A percentile compares a stretch with the other conserved stretches of the same genome.
These are phyloP conservation scores for Enteromius fasciolatus DNA, from an alignment of 2,797 vertebrate genomes.

Conservation along the genomic window DNA sequence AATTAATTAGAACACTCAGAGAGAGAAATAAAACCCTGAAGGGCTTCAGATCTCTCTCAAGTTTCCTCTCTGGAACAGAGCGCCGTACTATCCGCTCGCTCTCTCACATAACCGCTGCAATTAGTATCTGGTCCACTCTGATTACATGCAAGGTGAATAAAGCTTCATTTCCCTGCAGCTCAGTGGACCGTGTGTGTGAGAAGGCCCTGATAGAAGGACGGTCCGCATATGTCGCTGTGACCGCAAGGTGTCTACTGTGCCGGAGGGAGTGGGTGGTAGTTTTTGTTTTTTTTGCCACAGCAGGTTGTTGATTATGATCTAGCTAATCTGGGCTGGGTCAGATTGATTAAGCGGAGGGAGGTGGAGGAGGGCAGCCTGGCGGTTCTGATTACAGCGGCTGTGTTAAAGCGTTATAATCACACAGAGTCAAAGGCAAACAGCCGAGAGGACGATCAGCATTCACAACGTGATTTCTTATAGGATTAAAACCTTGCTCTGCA, in stretches of 20 bases:
- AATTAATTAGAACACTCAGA: conserved; percentile 55
- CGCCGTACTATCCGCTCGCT: not conserved
- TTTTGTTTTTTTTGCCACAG: conserved; percentile 20
- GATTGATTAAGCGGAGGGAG: conserved; percentile 43
- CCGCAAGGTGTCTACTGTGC: conserved; percentile 20
- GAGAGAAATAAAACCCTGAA: conserved; percentile 49
- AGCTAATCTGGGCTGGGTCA: conserved; percentile 51
- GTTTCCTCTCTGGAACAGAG: conserved; percentile 38
- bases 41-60: conserved; percentile 41
- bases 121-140: conserved; percentile 37
- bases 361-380: conserved; percentile 46
- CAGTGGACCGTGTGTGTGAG: not conserved
- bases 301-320: conserved; percentile 41
- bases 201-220: conserved; percentile 9
- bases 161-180: not conserved
- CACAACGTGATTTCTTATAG: conserved; percentile 20
- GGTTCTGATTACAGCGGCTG: conserved; percentile 48
- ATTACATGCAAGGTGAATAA: conserved; percentile 23
- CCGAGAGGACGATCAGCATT: conserved; percentile 35
- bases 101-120: conserved; percentile 37
- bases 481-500: conserved; percentile 24
- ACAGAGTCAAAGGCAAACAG: conserved; percentile 43
- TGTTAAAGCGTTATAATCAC: conserved; percentile 47
- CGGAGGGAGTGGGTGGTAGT: not conserved
- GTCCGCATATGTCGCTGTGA: conserved; percentile 16